phyloP scores from a whole-genome alignment of 53 echinoderm and acorn worm species.

The Echinometra lucunter region DNA sequence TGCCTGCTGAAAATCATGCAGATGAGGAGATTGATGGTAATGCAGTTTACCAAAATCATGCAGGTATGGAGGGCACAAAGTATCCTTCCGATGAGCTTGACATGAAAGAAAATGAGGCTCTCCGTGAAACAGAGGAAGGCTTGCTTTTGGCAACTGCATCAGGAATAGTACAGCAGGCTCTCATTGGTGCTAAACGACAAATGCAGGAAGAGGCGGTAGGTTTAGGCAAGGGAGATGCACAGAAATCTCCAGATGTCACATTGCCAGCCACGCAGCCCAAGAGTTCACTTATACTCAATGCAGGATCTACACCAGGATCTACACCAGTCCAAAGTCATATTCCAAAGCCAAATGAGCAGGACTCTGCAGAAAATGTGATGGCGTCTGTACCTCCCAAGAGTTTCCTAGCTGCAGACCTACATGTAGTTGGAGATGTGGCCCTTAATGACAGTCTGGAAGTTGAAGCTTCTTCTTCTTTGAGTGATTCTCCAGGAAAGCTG shows the following conservation, averaged over 20 bases:
- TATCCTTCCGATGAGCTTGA: neutral
- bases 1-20: neutral
- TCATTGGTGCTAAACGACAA: slow-evolving; percentile 32
- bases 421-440: neutral
- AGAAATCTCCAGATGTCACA: neutral
- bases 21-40: neutral
- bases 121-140: slow-evolving; percentile 37
- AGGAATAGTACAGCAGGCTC: slow-evolving; percentile 11
- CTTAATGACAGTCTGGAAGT: neutral
- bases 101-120: neutral
- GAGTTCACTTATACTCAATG: too few relatives aligned
- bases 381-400: neutral
- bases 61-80: neutral
- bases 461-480: neutral
- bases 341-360: neutral
- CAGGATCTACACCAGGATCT: neutral
- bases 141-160: slow-evolving; percentile 37
- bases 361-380: neutral
- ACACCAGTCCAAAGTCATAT: neutral
- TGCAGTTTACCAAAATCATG: neutral
- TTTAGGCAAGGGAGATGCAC: neutral
- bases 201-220: slow-evolving; percentile 3
- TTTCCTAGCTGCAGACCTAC: neutral
- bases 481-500: neutral
- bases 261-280: neutral